Conservation (phyloP, 53 echinoderm and acorn worm species). For the Stichopus horrens region DNA sequence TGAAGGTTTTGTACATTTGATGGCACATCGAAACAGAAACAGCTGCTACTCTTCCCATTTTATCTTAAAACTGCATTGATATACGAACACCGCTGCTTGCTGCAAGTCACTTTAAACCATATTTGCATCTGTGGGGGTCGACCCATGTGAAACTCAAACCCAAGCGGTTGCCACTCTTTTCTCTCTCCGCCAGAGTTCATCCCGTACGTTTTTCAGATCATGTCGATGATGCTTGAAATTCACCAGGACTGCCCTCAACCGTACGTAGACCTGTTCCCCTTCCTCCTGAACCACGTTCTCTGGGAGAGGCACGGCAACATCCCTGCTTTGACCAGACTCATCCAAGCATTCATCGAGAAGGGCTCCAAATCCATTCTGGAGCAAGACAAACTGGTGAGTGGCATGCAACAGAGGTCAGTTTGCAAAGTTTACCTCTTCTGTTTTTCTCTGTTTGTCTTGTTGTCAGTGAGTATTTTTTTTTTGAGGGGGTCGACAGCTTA, state of each 20-base stretch:
- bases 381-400: constrained; percentile 79
- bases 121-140: no score
- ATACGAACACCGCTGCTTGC: no score
- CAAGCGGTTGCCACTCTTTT: neutral
- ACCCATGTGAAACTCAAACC: no score
- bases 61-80: no score
- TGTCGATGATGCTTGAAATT: constrained; percentile 94
- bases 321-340: constrained; percentile 81
- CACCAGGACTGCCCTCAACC: constrained; percentile 69
- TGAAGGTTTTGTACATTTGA: no score
- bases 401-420: neutral
- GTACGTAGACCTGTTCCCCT: constrained; percentile 85
- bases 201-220: constrained; percentile 96
- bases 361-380: constrained; percentile 67
- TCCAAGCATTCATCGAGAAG: constrained; percentile 92
- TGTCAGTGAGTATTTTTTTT: neutral
- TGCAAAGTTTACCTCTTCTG: neutral
- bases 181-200: constrained; percentile 68
- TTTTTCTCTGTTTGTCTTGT: neutral
- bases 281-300: constrained; percentile 74
- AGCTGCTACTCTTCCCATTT: no score
- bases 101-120: no score
- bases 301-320: constrained; percentile 96
- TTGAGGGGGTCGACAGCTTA: neutral
- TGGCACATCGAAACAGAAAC: no score